phyloP scores from a whole-genome alignment of 2,888 invertebrate species.

The Orthosia incerta region DNA sequence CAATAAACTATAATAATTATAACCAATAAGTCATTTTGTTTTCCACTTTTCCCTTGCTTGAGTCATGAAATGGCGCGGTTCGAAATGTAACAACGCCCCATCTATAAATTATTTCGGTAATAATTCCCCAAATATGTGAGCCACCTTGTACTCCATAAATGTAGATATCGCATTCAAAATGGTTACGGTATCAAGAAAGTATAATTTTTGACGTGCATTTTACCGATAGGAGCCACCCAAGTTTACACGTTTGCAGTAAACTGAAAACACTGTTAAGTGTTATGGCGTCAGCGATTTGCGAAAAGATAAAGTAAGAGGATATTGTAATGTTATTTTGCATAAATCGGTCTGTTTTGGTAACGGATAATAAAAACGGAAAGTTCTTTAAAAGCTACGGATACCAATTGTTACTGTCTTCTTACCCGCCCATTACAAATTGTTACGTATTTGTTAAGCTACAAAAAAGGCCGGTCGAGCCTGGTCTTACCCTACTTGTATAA shows the following conservation, averaged over 20 bases:
- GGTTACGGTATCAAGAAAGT: slow-evolving; percentile 31
- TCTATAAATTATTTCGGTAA: slow-evolving; percentile 21
- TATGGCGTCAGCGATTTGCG: slow-evolving; percentile 32
- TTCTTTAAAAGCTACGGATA: slow-evolving; percentile 39
- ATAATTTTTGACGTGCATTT: slow-evolving; percentile 36
- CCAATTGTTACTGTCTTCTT: slow-evolving; percentile 34
- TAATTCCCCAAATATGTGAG: slow-evolving; percentile 19
- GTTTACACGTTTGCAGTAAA: slow-evolving; percentile 37
- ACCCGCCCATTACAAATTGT: slow-evolving; percentile 30
- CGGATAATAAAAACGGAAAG: slow-evolving; percentile 25
- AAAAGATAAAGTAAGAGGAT: slow-evolving; percentile 34
- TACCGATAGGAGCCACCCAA: slow-evolving; percentile 52
- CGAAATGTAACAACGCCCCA: slow-evolving; percentile 17
- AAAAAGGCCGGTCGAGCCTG: slow-evolving; percentile 47
- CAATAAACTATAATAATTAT: slow-evolving; percentile 24
- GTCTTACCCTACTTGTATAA: slow-evolving; percentile 61
- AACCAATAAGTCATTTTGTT: slow-evolving; percentile 23
- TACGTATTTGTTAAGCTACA: slow-evolving; percentile 47
- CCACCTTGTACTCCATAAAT: slow-evolving; percentile 31
- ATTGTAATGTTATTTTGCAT: slow-evolving; percentile 33
- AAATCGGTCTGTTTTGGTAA: slow-evolving; percentile 25
- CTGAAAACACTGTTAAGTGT: slow-evolving; percentile 44
- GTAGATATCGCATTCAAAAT: slow-evolving; percentile 13
- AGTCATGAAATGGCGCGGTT: background rate
- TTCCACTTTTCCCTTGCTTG: slow-evolving; percentile 7